Evolutionary conservation across 1,140 invertebrate genomes (phyloP), one percentile per base, ranked within the genome.

Genomic region (Drosophila pandora): DNA sequence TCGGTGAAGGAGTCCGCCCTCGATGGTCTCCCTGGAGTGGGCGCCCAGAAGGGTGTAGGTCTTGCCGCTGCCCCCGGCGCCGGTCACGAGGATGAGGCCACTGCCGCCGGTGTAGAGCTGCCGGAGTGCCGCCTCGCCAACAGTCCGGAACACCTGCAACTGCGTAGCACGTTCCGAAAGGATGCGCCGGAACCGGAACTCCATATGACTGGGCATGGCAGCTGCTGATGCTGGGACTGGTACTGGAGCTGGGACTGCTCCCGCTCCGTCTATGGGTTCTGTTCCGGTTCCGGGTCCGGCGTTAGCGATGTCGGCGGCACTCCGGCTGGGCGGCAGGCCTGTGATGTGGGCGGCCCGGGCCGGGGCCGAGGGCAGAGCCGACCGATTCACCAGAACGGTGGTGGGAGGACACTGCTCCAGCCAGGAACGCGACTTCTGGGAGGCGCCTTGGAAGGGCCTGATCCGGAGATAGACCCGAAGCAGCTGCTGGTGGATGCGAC

Each of bases 401-500:
- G 13, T 17, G n/a, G 41, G 41, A 0, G 17, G 17, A 2, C 13
- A 1, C 41, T 17, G 41, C 41, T 43, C 17, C 41, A 43, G 41
- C 41, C 41, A 43, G 41, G 41, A 8, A n/a, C 41, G n/a, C 1
- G 13, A 2, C 4, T 43, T n/a, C 10, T 17, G 13, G 0, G 39
- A 17, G 4, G 4, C 12, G 3, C 13, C 41, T 21, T 7, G 13
- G 17, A 9, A 6, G 6, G 41, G 41, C n/a, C 8, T 9, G 13
- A 43, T 43, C n/a, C 41, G 13, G 2, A 43, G 41, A 9, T 17
- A 43, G 41, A 43, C 41, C 6, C 41, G 41, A 0, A 43, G 8
- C 3, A 43, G n/a, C 41, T 43, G 41, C 41, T 43, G n/a, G n/a
- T 43, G 41, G 41, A 43, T 43, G 41, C 41, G 41, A 17, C 17